Evolutionary conservation across 2,888 invertebrate species (phyloP).

Genomic region (Heteromyza rotundicornis): DNA sequence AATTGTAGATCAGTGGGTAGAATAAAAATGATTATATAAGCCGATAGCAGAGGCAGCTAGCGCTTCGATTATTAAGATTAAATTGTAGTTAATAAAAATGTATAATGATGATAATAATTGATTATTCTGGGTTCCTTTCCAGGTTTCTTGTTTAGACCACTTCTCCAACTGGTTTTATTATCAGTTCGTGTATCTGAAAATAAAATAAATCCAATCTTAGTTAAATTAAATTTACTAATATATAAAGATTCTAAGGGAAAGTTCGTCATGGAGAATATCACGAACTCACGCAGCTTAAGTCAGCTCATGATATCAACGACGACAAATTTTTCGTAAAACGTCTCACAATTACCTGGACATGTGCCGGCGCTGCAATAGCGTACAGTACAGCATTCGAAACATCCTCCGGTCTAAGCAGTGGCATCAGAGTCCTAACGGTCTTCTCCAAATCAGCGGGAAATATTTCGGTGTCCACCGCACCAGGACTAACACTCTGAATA

Average conservation of each 20-base stretch:
- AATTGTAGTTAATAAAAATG: too few species aligned
- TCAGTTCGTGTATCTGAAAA: slow-evolving; percentile 55
- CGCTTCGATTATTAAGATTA: too few species aligned
- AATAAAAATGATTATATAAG: too few species aligned
- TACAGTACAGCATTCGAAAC: slow-evolving; percentile 59
- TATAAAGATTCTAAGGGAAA: too few species aligned
- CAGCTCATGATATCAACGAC: not conserved
- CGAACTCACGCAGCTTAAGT: not conserved
- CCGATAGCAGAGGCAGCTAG: too few species aligned
- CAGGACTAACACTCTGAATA: slow-evolving; percentile 56
- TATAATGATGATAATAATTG: too few species aligned
- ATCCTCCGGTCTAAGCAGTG: slow-evolving; percentile 51
- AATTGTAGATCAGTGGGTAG: too few species aligned
- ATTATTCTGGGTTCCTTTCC: too few species aligned
- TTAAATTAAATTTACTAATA: too few species aligned
- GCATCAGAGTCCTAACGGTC: slow-evolving; percentile 57
- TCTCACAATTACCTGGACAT: slow-evolving; percentile 59
- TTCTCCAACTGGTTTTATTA: slow-evolving; percentile 58
- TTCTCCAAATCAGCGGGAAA: slow-evolving; percentile 58
- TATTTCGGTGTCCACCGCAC: slow-evolving; percentile 58
- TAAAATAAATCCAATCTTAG: not conserved
- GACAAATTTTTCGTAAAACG: not conserved
- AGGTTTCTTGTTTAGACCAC: slow-evolving; percentile 54
- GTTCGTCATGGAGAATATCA: too few species aligned
- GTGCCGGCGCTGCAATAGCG: slow-evolving; percentile 52